phyloP scores from a whole-genome alignment of 2,113 vertebrate species.

The Isichthys henryi region DNA sequence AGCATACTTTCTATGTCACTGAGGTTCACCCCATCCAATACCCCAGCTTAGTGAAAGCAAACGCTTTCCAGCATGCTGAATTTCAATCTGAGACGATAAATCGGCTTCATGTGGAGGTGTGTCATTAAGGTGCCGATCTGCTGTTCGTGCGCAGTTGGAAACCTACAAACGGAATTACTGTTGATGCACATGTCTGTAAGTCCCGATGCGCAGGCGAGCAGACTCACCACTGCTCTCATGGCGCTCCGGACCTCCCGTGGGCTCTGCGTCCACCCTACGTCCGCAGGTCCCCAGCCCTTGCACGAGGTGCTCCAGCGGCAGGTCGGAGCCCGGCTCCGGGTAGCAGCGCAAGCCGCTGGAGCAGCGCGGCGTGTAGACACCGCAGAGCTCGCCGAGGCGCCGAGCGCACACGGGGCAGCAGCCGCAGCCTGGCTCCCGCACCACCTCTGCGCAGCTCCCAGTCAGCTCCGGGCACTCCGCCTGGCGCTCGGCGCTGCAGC shows the following conservation, averaged over 20 bases:
- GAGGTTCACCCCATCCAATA: neutral
- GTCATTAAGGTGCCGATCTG: neutral
- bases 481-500: conserved; percentile 64
- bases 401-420: conserved; percentile 76
- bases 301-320: conserved; percentile 78
- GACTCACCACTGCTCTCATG: conserved; percentile 51
- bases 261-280: conserved; percentile 62
- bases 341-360: conserved; percentile 74
- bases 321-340: conserved; percentile 62
- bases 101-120: neutral
- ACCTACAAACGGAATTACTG: neutral
- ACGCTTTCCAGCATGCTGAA: neutral
- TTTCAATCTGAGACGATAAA: neutral
- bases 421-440: conserved; percentile 76
- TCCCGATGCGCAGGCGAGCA: neutral
- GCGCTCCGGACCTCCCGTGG: conserved; percentile 41
- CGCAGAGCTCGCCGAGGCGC: conserved; percentile 68
- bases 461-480: conserved; percentile 52
- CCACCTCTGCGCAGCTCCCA: conserved; percentile 63
- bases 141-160: neutral
- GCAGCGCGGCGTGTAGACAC: conserved; percentile 82
- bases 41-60: neutral
- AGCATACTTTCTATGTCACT: neutral
- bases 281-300: conserved; percentile 73
- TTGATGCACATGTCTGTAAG: neutral